Evolutionary conservation across 2,797 vertebrate genomes (phyloP).

Genomic region (Arctocebus calabarensis): DNA sequence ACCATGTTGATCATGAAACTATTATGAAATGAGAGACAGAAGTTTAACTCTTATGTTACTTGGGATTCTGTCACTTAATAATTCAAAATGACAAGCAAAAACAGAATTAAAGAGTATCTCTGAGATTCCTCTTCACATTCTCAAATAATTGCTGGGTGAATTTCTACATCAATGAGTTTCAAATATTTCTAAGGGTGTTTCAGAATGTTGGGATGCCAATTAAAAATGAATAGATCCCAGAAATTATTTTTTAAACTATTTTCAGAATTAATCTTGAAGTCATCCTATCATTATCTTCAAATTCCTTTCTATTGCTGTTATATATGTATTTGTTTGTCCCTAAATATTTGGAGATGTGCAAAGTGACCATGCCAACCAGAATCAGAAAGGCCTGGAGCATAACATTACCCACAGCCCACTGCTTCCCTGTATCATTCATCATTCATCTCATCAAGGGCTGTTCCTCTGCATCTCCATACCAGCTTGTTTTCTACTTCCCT

Average conservation of each 20-base stretch:
- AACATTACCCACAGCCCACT: background rate
- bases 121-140: background rate
- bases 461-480: background rate
- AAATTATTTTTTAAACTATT: background rate
- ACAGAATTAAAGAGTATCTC: background rate
- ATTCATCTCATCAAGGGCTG: background rate
- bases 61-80: background rate
- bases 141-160: background rate
- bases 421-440: background rate
- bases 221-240: background rate
- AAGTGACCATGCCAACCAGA: background rate
- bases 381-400: background rate
- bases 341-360: background rate
- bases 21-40: background rate
- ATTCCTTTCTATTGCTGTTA: background rate
- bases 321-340: background rate
- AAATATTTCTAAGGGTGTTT: constrained; percentile 13
- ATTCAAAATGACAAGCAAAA: background rate
- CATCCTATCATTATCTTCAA: background rate
- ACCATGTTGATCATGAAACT: background rate
- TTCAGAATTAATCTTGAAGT: constrained; percentile 6
- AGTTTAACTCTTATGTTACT: background rate
- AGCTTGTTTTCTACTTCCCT: constrained; percentile 59
- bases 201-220: background rate
- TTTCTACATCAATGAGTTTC: constrained; percentile 23